Conservation (phyloP, 2,797 vertebrate genomes). For the Petrocephalus schoutedeni region DNA sequence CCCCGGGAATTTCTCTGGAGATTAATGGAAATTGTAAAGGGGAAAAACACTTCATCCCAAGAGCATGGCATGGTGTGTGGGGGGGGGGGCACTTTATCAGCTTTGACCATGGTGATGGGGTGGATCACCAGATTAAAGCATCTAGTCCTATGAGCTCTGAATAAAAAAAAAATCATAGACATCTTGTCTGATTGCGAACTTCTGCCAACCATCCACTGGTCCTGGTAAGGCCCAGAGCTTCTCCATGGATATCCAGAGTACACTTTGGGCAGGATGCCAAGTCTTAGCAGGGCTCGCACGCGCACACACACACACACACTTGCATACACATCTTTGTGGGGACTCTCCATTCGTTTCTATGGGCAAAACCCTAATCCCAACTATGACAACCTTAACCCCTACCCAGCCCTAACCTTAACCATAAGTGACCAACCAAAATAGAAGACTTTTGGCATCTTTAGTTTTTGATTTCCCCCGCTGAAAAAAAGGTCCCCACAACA, state of each 20-base stretch:
- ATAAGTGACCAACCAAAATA: not conserved
- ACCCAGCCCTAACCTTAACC: too few species aligned
- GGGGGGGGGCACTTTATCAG: not conserved
- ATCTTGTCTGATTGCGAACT: not conserved
- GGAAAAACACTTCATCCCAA: not conserved
- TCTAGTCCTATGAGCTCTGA: conserved; percentile 28
- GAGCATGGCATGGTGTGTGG: not conserved
- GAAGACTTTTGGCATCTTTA: too few species aligned
- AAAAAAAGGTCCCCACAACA: too few species aligned
- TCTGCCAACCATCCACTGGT: not conserved
- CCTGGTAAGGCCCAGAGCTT: not conserved
- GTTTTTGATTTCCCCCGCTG: too few species aligned
- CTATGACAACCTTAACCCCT: too few species aligned
- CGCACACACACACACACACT: not conserved
- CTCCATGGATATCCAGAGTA: not conserved
- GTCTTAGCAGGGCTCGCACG: not conserved
- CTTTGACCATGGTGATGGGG: not conserved
- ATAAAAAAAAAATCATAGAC: not conserved
- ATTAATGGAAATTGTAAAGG: not conserved
- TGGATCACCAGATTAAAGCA: not conserved
- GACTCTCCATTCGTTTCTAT: not conserved
- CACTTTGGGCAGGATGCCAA: not conserved
- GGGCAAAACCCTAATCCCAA: not conserved
- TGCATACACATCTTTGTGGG: not conserved
- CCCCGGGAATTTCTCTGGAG: not conserved